A percentile compares a stretch with the other conserved stretches of the same genome.
phyloP scores from a whole-genome alignment of 2,888 invertebrate species.

The Ectemnius cavifrons region DNA sequence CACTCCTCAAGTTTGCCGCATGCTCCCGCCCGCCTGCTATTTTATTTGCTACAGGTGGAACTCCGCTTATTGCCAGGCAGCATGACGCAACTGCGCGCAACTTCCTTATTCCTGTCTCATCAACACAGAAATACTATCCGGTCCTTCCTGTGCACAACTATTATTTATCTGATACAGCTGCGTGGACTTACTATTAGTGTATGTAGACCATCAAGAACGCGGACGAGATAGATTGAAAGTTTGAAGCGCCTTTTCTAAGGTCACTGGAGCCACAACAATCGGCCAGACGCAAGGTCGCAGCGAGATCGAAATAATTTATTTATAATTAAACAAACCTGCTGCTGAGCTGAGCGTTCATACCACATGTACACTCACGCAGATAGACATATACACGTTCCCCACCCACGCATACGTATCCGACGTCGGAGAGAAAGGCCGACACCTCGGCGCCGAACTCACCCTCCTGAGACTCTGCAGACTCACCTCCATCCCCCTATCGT shows the following conservation, averaged over 20 bases:
- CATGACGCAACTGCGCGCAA: too few relatives aligned
- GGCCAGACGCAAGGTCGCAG: conserved; percentile 47
- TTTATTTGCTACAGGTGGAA: conserved; percentile 6
- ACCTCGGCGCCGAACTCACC: conserved; percentile 78
- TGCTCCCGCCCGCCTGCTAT: neutral
- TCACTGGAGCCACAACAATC: conserved; percentile 39
- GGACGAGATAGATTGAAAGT: too few relatives aligned
- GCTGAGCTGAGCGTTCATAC: conserved; percentile 31
- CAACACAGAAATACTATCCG: too few relatives aligned
- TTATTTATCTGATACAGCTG: too few relatives aligned
- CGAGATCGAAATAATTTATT: conserved; percentile 65
- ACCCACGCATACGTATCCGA: neutral
- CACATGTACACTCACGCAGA: conserved; percentile 12
- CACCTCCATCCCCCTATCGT: conserved; percentile 71
- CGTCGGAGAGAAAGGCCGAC: conserved; percentile 72
- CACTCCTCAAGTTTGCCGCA: conserved; percentile 8
- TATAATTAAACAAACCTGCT: conserved; percentile 64
- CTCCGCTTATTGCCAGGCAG: conserved; percentile 16
- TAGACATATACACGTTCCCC: conserved; percentile 3
- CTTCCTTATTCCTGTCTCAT: too few relatives aligned
- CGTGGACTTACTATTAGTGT: too few relatives aligned
- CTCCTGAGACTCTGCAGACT: conserved; percentile 76
- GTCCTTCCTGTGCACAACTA: too few relatives aligned
- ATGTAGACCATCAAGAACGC: too few relatives aligned
- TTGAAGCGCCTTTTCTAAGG: too few relatives aligned